Percentiles rank a stretch among this genome's conserved stretches.
Conservation (phyloP, 2,113 vertebrate species). For the Lucifuga dentata region DNA sequence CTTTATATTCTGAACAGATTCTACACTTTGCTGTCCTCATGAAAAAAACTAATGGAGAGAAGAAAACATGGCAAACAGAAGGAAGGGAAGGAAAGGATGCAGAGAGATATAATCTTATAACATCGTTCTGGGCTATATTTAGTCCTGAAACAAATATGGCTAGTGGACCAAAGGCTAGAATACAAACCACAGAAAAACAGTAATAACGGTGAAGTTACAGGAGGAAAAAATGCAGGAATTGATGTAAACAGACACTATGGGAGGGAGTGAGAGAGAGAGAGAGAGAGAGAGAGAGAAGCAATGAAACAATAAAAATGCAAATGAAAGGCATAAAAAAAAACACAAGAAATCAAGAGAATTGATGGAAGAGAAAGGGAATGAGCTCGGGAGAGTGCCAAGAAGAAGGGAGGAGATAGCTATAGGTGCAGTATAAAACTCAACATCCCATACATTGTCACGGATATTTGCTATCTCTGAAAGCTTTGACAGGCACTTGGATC, state of each 20-base stretch:
- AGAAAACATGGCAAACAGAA: conserved; percentile 12
- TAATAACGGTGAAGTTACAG: conserved; percentile 52
- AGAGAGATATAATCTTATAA: conserved; percentile 67
- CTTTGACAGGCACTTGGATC: conserved; percentile 33
- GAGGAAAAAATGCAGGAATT: conserved; percentile 52
- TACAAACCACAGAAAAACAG: conserved; percentile 26
- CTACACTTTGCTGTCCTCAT: neutral
- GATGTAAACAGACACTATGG: conserved; percentile 57
- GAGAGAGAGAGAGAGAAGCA: conserved; percentile 36
- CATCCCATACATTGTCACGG: conserved; percentile 29
- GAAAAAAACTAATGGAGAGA: conserved; percentile 34
- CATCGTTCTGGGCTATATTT: conserved; percentile 68
- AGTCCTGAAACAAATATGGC: conserved; percentile 52
- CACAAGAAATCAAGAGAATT: conserved; percentile 44
- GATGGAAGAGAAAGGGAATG: conserved; percentile 48
- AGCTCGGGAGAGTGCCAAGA: conserved; percentile 43
- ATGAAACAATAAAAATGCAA: conserved; percentile 80
- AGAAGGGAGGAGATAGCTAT: conserved; percentile 6
- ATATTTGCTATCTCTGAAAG: conserved; percentile 39
- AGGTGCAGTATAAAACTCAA: conserved; percentile 48
- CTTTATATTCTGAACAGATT: conserved; percentile 14
- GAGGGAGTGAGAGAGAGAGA: conserved; percentile 26
- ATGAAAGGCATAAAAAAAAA: conserved; percentile 60
- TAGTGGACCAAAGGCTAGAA: conserved; percentile 45
- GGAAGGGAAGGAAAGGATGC: conserved; percentile 27